Percentiles rank a stretch among this genome's conserved stretches.
Evolutionary conservation across 2,797 vertebrate species (phyloP).

Genomic region (Mormyrus hasselquistii): DNA sequence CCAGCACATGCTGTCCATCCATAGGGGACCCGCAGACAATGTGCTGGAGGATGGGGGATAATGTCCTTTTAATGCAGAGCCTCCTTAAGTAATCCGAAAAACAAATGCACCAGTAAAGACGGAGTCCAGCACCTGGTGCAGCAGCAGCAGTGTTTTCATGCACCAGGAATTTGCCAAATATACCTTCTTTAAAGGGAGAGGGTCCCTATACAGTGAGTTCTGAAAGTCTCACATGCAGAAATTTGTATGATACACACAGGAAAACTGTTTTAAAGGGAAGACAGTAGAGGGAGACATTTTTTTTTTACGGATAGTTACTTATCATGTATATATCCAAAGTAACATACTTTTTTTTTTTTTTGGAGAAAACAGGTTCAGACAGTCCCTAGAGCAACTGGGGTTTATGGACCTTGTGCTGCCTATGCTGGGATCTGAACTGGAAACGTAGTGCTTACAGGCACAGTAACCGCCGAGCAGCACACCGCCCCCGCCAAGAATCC

Average conservation of each 20-base stretch:
- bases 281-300: neutral
- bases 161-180: constrained; percentile 46
- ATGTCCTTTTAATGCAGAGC: constrained; percentile 32
- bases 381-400: neutral
- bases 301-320: neutral
- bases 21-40: constrained; percentile 41
- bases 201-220: neutral
- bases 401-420: neutral
- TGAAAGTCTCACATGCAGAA: neutral
- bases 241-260: neutral
- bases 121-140: constrained; percentile 65
- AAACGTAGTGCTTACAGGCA: neutral
- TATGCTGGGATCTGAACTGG: neutral
- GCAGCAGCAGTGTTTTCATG: constrained; percentile 51
- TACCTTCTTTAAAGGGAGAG: constrained; percentile 19
- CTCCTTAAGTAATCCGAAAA: constrained; percentile 65
- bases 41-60: constrained; percentile 24
- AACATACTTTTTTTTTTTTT: neutral
- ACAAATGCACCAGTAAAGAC: constrained; percentile 70
- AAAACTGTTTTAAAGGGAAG: neutral
- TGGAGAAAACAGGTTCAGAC: neutral
- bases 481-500: neutral
- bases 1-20: neutral
- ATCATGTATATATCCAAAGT: neutral
- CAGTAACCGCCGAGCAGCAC: neutral